Percentiles rank a stretch among this genome's conserved stretches.
Conservation (phyloP, 2,113 vertebrate species). For the Loxodonta africana region DNA sequence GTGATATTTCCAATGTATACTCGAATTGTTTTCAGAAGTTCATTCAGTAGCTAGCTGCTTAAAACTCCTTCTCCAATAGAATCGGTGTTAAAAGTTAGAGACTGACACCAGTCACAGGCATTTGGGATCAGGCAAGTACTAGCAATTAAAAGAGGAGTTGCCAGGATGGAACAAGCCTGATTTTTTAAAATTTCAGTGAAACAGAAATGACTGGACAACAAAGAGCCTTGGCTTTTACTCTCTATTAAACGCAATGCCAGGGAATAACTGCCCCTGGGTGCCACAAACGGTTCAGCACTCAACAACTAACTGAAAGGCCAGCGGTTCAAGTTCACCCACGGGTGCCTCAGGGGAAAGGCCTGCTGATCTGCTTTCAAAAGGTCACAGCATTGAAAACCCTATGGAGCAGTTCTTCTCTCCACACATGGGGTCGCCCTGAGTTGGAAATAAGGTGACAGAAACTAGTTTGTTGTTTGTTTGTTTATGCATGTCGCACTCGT, state of each 20-base stretch:
- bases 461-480: too few species aligned
- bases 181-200: background rate
- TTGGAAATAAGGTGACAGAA: too few species aligned
- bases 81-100: slow-evolving; percentile 4
- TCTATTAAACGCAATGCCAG: background rate
- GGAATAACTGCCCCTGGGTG: background rate
- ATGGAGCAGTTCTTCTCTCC: too few species aligned
- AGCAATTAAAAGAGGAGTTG: background rate
- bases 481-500: too few species aligned
- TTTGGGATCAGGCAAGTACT: background rate
- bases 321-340: too few species aligned
- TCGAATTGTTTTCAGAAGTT: background rate
- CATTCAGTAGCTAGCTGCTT: background rate
- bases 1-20: background rate
- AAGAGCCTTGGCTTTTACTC: background rate
- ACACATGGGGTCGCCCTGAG: too few species aligned
- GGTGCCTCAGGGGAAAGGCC: too few species aligned
- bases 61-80: background rate
- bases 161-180: background rate
- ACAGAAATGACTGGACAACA: background rate
- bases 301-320: too few species aligned
- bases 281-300: too few species aligned
- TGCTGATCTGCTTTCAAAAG: too few species aligned
- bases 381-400: too few species aligned
- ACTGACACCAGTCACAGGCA: background rate